Evolutionary conservation across 2,888 invertebrate species (phyloP), one percentile per base, ranked within the genome.

Genomic region (Linnaemya vulpina): DNA sequence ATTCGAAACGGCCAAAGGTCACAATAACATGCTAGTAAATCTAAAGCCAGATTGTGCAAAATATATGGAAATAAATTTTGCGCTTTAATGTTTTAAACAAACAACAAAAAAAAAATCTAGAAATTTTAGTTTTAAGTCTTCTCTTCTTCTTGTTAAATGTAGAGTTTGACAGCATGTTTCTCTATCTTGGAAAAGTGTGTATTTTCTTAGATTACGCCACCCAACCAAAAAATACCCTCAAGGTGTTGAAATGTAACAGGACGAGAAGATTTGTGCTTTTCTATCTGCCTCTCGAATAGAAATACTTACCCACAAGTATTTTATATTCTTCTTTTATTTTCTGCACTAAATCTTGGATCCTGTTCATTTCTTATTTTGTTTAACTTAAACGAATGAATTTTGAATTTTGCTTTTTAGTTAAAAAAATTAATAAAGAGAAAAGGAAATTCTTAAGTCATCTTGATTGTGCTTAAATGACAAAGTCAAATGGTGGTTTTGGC

Each of bases 211-310:
- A 63, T 84, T 62, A 60, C 76, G 68, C 46, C 46, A 77, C 67
- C 55, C 62, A 83, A 73, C 58, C 58, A 49, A 63, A 51, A 58
- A 79, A 65, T 67, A 46, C 65, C 60, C 79, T 84, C 43, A 49
- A 75, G 80, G 73, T 62, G 11, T 46, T 77, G 51, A 51, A 53
- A 35, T 58, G 20, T 60, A 67, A 79, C 58, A 78, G 78, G 76
- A 75, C 81, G 78, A 81, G 70, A 63, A 73, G 8, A 40, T 11
- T 53, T 40, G 63, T 60, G 40, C 40, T 40, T 40, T 40, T 40
- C 10, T 3, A 65, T 30, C 30, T 58, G 62, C 68, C 46, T 60
- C 43, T 49, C 40, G 65, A 75, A 49, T 8, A 17, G 38, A 9
- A 38, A n/a, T n/a, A n/a, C n/a, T n/a, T n/a, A n/a, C n/a, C n/a